Base-by-base conservation (phyloP, 2,888 invertebrate genomes). In the Athalia rosae region DNA sequence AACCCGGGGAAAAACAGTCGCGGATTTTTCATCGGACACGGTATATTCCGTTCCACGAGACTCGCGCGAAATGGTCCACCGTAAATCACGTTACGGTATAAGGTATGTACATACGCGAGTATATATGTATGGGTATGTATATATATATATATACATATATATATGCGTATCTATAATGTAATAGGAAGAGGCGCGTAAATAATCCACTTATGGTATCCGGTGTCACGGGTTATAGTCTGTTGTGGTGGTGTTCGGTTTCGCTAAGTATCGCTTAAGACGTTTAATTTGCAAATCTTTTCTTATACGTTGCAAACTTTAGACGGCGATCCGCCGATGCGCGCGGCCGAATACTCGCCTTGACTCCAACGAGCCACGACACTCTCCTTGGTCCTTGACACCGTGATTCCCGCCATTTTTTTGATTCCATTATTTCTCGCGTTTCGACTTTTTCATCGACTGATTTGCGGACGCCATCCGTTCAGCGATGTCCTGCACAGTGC, bases 171-270 rank as follows among this genome's bases (percentile, higher is more conserved):
- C 7, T 13, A 53, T 43, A 64, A 64, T 61, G 64, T 58, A 64
- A 76, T 76, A 78, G 79, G 80, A 82, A 81, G 79, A 81, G 80
- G 81, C 83, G 81, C 83, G 82, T 78, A 58, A 64, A 66, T 78
- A 87, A 87, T 87, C 87, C 84, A 87, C 87, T 87, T 87, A 87
- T 84, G 84, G 87, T 87, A 84, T 87, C 87, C 85, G 83, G 84
- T 87, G 84, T 87, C 87, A 83, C 86, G 85, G 28, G 28, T 28
- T 28, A 28, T 28, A 28, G 28, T 85, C 81, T 83, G 83, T 82
- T 81, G 78, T 73, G 85, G 28, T 28, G 28, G 86, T 87, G 82
- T 87, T 86, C 80, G 85, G 85, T 87, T 87, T 84, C 87, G 81
- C 76, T 84, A 84, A 84, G 84, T 85, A 86, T 86, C 82, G 80